phyloP scores from a whole-genome alignment of 2,888 invertebrate species.

The Latrodectus elegans region DNA sequence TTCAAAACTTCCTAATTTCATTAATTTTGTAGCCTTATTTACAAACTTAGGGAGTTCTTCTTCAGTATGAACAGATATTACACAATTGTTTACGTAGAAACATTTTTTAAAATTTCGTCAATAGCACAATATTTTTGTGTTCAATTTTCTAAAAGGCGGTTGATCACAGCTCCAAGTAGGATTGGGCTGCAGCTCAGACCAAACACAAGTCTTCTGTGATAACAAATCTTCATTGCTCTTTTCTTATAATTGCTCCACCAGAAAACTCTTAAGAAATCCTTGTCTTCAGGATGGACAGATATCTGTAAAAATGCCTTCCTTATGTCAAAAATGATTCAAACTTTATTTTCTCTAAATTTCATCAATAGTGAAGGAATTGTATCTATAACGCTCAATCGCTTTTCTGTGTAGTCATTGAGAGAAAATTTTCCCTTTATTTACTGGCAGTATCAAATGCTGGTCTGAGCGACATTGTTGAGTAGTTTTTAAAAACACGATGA shows the following conservation, averaged over 20 bases:
- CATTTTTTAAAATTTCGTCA: not conserved
- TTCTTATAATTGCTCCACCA: not conserved
- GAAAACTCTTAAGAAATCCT: constrained; percentile 13
- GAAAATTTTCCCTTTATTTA: no score
- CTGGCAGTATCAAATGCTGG: no score
- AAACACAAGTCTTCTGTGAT: not conserved
- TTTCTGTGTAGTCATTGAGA: no score
- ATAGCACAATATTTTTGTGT: not conserved
- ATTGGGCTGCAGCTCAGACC: not conserved
- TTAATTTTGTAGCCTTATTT: not conserved
- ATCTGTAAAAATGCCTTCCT: constrained; percentile 3
- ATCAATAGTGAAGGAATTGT: constrained; percentile 11
- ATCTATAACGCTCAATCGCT: no score
- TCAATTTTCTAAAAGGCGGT: not conserved
- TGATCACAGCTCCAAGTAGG: not conserved
- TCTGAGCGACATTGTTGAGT: no score
- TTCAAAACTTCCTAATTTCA: not conserved
- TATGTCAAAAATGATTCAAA: not conserved
- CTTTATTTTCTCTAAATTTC: no score
- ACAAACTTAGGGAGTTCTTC: not conserved
- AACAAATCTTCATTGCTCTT: not conserved
- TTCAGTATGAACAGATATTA: not conserved
- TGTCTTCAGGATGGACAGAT: not conserved
- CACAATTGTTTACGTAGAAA: not conserved
- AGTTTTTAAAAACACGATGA: no score